These are phyloP conservation scores for Philaethria dido DNA, from an alignment of 2,888 invertebrate genomes.

Conservation along the genomic window DNA sequence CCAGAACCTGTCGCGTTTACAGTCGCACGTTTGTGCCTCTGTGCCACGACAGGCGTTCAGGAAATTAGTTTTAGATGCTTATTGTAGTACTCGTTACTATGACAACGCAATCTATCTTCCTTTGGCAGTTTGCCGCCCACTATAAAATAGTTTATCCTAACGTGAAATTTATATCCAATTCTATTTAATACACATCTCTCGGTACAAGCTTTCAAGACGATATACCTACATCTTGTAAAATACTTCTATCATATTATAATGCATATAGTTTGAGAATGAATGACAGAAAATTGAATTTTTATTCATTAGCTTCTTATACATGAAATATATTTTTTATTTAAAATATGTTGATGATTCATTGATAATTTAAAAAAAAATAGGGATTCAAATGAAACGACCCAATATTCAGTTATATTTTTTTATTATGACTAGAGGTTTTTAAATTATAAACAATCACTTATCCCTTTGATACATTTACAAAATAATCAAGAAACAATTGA, in stretches of 20 bases:
- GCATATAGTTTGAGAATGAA: neutral
- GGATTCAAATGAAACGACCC: constrained; percentile 55
- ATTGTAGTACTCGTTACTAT: constrained; percentile 45
- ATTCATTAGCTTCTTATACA: no score
- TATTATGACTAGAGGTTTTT: constrained; percentile 89
- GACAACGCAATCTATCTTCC: constrained; percentile 58
- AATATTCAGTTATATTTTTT: constrained; percentile 77
- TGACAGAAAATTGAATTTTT: constrained; percentile 6
- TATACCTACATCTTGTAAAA: no score
- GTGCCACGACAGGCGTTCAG: no score
- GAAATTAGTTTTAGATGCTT: constrained; percentile 21
- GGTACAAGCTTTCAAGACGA: constrained; percentile 50
- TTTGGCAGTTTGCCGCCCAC: constrained; percentile 47
- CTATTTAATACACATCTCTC: constrained; percentile 56
- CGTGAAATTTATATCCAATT: constrained; percentile 67
- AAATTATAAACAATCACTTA: constrained; percentile 84
- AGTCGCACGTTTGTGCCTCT: no score
- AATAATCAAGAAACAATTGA: constrained; percentile 66
- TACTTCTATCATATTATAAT: neutral
- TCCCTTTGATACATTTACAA: constrained; percentile 66
- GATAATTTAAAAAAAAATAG: neutral
- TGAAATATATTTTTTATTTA: no score
- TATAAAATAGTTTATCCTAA: constrained; percentile 60
- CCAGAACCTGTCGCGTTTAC: no score
- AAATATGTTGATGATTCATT: no score